Evolutionary conservation across 2,113 vertebrate genomes (phyloP), one percentile per base, ranked within the genome.

Genomic region (Ictalurus furcatus): DNA sequence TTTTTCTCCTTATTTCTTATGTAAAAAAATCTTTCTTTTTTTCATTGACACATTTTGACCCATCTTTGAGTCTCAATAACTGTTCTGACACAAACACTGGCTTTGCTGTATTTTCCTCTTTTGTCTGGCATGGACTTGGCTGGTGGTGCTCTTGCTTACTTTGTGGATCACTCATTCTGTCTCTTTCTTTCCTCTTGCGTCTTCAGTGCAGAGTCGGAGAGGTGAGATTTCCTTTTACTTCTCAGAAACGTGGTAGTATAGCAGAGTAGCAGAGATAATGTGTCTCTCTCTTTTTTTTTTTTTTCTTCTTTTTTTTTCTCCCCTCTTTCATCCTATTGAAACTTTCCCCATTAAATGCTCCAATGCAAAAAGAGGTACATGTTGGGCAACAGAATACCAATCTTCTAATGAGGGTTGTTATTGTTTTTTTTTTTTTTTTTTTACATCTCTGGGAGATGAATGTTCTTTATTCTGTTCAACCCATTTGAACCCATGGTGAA

Each of bases 131-230:
- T 88, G 74, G 17, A 52, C 80, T 88, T 87, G 21, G 78, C 44
- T 59, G 63, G 90, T 91, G 52, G n/a, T 82, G 87, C 88, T 63
- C 65, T 91, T 85, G 61, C 73, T 91, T 83, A 84, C 63, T 87
- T 48, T 91, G 91, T 91, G 88, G 92, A 91, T 94, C 91, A 69
- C 84, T 91, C 85, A 91, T 23, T 92, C 54, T 94, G 91, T 96
- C 95, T 96, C 90, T 93, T 93, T 91, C 95, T 87, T 93, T 96
- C 90, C 94, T 92, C 92, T 94, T 91, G 90, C 85, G 44, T 87
- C 76, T 92, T 95, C 97, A 99, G 98, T 99, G 98, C 98, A 99
- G 94, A 99, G 97, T 96, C 98, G 98, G 96, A 95, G 97, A 99
- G 98, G 98, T 99, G 98, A 99, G 98, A 93, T 89, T 86, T 88